A percentile compares a stretch with the other conserved stretches of the same genome.
These are phyloP conservation scores for Sebastes diaconus DNA, from an alignment of 2,797 vertebrate species.

Conservation along the genomic window DNA sequence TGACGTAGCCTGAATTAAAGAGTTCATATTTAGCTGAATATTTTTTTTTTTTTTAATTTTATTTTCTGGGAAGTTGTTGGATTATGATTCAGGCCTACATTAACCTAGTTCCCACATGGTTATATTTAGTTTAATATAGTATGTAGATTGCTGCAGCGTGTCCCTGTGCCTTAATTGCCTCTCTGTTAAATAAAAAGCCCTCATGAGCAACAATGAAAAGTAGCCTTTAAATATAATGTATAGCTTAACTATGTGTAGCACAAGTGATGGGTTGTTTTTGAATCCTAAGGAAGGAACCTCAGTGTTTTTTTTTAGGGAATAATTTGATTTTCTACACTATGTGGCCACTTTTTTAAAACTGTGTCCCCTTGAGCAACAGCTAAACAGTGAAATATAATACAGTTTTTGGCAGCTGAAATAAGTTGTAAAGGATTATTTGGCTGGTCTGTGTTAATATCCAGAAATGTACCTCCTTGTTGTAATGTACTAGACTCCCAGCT, in stretches of 20 bases:
- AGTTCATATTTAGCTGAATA: neutral
- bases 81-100: neutral
- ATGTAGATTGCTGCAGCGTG: conserved; percentile 58
- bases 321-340: neutral
- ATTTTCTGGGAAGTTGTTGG: conserved; percentile 42
- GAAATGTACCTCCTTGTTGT: conserved; percentile 33
- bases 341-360: neutral
- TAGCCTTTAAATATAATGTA: neutral
- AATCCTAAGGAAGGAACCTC: neutral
- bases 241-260: neutral
- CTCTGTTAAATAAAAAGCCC: conserved; percentile 9
- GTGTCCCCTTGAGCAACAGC: neutral
- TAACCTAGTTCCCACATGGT: conserved; percentile 45
- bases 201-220: conserved; percentile 34
- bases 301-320: neutral
- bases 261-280: neutral
- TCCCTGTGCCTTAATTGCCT: conserved; percentile 32
- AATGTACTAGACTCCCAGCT: conserved; percentile 33
- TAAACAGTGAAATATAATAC: neutral
- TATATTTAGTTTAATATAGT: conserved; percentile 54
- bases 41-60: neutral
- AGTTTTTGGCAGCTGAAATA: neutral
- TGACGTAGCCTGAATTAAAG: neutral
- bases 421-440: neutral
- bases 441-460: neutral